phyloP scores from a whole-genome alignment of 1,140 invertebrate genomes.

The Euura lappo region DNA sequence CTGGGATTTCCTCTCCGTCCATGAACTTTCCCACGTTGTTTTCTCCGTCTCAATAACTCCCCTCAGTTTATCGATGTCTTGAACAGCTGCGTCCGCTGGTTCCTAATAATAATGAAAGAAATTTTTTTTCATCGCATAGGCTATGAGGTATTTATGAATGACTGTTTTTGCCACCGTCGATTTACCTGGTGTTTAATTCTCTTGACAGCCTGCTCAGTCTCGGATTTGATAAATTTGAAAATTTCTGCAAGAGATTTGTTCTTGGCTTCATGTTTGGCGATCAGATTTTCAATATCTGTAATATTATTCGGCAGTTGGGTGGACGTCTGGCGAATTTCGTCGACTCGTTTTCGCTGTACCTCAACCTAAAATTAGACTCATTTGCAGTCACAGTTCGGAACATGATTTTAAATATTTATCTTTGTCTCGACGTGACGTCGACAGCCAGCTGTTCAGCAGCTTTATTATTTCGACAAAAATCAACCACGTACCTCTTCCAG shows the following conservation, averaged over 20 bases:
- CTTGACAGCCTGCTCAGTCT: constrained; percentile 69
- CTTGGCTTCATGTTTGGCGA: constrained; percentile 67
- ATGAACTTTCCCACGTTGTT: constrained; percentile 66
- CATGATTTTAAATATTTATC: background rate
- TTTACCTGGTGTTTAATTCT: constrained; percentile 70
- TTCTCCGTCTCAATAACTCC: constrained; percentile 63
- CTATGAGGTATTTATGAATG: constrained; percentile 21
- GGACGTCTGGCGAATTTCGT: constrained; percentile 54
- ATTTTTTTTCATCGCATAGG: background rate
- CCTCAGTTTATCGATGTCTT: constrained; percentile 75
- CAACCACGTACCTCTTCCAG: constrained; percentile 66
- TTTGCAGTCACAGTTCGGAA: background rate
- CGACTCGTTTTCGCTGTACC: constrained; percentile 56
- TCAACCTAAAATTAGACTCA: constrained; percentile 55
- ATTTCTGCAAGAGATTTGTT: constrained; percentile 66
- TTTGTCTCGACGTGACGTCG: constrained; percentile 18
- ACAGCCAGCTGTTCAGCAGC: constrained; percentile 21
- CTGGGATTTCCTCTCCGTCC: constrained; percentile 65
- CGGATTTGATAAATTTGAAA: constrained; percentile 66
- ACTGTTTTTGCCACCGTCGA: constrained; percentile 10
- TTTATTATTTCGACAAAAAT: constrained; percentile 28
- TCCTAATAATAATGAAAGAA: constrained; percentile 65
- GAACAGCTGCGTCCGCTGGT: constrained; percentile 68
- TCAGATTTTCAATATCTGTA: constrained; percentile 57
- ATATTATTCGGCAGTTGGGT: constrained; percentile 54